Conservation (phyloP, 2,888 invertebrate species). For the Dryomyza anilis region DNA sequence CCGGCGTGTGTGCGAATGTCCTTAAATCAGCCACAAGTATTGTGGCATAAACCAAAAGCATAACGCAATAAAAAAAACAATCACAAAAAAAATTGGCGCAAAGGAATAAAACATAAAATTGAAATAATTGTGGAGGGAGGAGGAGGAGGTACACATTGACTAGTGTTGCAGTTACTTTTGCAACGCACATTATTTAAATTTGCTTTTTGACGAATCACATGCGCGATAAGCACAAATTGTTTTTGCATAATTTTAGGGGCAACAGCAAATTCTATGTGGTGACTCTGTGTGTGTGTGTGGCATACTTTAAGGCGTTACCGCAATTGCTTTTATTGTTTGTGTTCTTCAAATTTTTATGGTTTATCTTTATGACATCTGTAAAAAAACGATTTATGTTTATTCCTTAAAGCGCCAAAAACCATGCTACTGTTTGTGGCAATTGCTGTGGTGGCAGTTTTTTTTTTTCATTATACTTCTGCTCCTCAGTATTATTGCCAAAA, state of each 20-base stretch:
- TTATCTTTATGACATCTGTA: slow-evolving; percentile 40
- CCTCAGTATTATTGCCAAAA: not conserved
- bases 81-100: slow-evolving; percentile 3
- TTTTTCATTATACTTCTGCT: not conserved
- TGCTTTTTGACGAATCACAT: slow-evolving; percentile 50
- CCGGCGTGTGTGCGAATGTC: slow-evolving; percentile 15
- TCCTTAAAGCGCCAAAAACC: not conserved
- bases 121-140: not conserved
- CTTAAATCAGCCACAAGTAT: slow-evolving; percentile 5
- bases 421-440: not conserved
- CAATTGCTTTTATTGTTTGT: slow-evolving; percentile 11
- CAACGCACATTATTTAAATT: slow-evolving; percentile 16
- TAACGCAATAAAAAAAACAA: slow-evolving; percentile 20
- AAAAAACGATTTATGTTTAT: slow-evolving; percentile 23
- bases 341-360: slow-evolving; percentile 14
- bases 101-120: not conserved
- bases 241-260: slow-evolving; percentile 32
- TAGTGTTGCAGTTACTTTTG: not conserved
- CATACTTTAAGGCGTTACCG: slow-evolving; percentile 22
- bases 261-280: slow-evolving; percentile 8
- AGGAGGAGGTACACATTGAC: not conserved
- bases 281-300: too few relatives aligned
- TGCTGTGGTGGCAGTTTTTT: slow-evolving; percentile 7
- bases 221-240: slow-evolving; percentile 53
- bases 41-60: slow-evolving; percentile 3